These are phyloP conservation scores for Sesamia nonagrioides DNA, from an alignment of 1,140 invertebrate species.

Conservation along the genomic window DNA sequence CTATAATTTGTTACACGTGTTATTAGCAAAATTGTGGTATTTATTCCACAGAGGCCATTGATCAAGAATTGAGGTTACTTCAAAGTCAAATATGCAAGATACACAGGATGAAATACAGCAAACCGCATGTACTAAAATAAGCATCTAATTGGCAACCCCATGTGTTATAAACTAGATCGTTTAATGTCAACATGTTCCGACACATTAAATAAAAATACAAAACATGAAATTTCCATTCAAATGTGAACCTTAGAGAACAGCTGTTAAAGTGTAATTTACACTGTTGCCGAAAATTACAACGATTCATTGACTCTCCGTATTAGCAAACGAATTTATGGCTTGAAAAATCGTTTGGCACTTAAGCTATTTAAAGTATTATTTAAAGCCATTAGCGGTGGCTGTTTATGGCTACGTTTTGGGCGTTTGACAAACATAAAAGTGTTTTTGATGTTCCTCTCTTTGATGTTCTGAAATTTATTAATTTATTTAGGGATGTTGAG, in stretches of 20 bases:
- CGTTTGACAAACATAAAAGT: constrained; percentile 51
- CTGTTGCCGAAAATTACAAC: background rate
- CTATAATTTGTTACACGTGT: too few species aligned
- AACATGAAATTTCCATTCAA: background rate
- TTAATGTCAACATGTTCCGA: constrained; percentile 30
- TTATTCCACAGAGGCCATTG: too few species aligned
- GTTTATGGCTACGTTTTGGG: constrained; percentile 48
- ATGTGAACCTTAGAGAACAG: background rate
- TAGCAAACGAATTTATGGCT: constrained; percentile 56
- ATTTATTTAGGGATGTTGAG: constrained; percentile 28
- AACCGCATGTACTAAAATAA: constrained; percentile 3
- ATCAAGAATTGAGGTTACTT: background rate
- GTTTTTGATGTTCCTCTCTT: constrained; percentile 54
- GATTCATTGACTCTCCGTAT: constrained; percentile 44
- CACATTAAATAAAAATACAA: constrained; percentile 19
- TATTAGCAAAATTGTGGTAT: too few species aligned
- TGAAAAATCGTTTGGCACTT: constrained; percentile 57
- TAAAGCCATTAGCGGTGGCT: constrained; percentile 53
- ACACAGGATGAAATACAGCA: background rate
- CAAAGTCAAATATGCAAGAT: background rate
- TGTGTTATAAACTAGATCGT: constrained; percentile 32
- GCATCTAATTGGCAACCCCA: constrained; percentile 30
- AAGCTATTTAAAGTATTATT: constrained; percentile 58
- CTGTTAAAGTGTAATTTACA: background rate
- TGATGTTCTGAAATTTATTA: constrained; percentile 50